Base-by-base conservation (phyloP, 2,113 vertebrate genomes). In the Bufo gargarizans region DNA sequence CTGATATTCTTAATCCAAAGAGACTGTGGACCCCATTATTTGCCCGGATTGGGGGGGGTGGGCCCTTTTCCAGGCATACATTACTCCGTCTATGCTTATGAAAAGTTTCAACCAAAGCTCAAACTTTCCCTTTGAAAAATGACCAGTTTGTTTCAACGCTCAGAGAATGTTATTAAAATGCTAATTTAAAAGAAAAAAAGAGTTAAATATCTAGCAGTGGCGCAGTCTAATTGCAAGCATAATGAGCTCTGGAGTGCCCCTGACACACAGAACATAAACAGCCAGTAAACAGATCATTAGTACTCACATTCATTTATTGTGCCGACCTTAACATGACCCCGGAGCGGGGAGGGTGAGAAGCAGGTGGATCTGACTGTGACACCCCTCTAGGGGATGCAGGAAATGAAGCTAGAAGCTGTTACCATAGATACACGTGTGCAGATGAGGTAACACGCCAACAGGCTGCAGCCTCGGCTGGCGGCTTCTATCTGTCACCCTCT, bases 161-260 rank as follows among this genome's bases (percentile, higher is more conserved):
- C 94, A 90, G 92, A 94, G 94, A 94, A 92, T 93, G 95, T 96
- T 95, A 96, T 96, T 95, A 96, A 95, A 96, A 95, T 96, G 95
- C 95, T 95, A 96, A 96, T 96, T 96, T 95, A 94, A 95, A 95
- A 95, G 94, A 94, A 95, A 95, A 93, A 95, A 93, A 91, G 93
- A 95, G 94, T 94, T 95, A 95, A 95, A 95, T 95, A 94, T 96
- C 94, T 90, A 94, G 94, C 94, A 90, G 90, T 93, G 95, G 94
- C 93, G 93, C 94, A 93, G 94, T 95, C 94, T 96, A 96, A 96
- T 96, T 95, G 94, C 94, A 93, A 91, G 93, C 95, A 94, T 95
- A 95, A 95, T 95, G 95, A 96, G 95, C 94, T 95, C 93, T 93
- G 94, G 94, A 93, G 90, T 93, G 94, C 95, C 95, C 95, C 95